Evolutionary conservation across 2,113 vertebrate genomes (phyloP), one percentile per base, ranked within the genome.

Genomic region (Archilochus colubris): DNA sequence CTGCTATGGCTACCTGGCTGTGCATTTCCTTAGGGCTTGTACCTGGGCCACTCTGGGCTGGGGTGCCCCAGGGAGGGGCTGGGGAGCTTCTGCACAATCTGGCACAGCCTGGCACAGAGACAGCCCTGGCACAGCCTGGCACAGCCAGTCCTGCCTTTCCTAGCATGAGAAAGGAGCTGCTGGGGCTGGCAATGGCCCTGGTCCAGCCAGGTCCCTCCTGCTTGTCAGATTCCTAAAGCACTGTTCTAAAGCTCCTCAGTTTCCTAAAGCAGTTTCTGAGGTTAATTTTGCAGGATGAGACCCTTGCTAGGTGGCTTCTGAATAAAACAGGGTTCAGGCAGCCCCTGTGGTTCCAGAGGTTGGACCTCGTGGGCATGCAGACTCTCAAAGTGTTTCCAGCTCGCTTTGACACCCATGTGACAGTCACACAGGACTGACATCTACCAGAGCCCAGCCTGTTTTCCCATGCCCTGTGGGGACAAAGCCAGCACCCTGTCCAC

Each of bases 321-420:
- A 81, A 63, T 25, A 30, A 81, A 68, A 17, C 22, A 51, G 31
- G 23, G 58, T 44, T 93, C 53, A 63, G 53, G 54, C 36, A 84
- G 43, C 36, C 24, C 27, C 40, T 36, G 28, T 0, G 0, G 8
- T 50, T 55, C 22, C 0, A 3, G 70, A 82, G 46, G 40, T 88
- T 5, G 5, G 18, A 36, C 53, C 57, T 50, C 0, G 0, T 51
- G 24, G 51, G 17, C 0, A 0, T 38, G 38, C 6, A 16, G 70
- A 9, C 53, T 57, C 54, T n/a, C 0, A 0, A 64, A 86, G 40
- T 21, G 5, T 50, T 88, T 92, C 36, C 59, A 51, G 0, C 50
- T 53, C 4, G 0, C 22, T 82, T 31, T 64, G 74, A 46, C 54
- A 79, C 48, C 44, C 23, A 4, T 11, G 7, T 79, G 82, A 73